Conservation (phyloP, 2,888 invertebrate genomes). For the Eurytoma californica region DNA sequence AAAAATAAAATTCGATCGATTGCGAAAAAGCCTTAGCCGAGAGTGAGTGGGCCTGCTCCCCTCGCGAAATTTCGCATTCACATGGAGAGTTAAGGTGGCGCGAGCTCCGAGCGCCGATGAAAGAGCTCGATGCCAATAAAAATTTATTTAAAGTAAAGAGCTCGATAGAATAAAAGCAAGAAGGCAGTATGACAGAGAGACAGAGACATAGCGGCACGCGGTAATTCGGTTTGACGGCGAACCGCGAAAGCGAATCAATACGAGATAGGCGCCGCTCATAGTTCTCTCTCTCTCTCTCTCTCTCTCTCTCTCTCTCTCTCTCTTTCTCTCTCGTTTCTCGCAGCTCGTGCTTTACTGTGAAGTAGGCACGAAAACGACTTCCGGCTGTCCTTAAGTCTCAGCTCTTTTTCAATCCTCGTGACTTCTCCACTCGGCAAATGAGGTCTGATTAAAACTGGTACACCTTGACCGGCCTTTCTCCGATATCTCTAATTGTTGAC, state of each 20-base stretch:
- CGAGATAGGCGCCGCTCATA: constrained; percentile 27
- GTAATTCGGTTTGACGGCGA: constrained; percentile 48
- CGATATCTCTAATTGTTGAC: no score
- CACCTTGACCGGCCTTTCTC: constrained; percentile 23
- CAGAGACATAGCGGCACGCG: not conserved
- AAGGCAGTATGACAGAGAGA: not conserved
- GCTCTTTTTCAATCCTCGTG: not conserved
- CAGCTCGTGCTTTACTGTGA: not conserved
- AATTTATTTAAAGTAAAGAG: no score
- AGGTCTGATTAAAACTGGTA: not conserved
- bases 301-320: not conserved
- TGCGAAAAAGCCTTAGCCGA: not conserved
- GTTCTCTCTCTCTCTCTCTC: constrained; percentile 3
- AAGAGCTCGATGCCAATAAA: not conserved
- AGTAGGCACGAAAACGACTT: constrained; percentile 27
- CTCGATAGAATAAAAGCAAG: not conserved
- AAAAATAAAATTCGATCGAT: no score
- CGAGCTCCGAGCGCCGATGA: not conserved
- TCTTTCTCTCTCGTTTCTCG: constrained; percentile 4
- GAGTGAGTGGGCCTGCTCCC: not conserved
- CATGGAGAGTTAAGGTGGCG: not conserved
- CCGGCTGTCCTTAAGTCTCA: constrained; percentile 23
- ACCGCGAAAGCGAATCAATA: constrained; percentile 52
- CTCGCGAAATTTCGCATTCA: not conserved
- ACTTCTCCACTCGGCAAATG: not conserved